Base-by-base conservation (phyloP, 2,113 vertebrate genomes). In the Sapajus apella region DNA sequence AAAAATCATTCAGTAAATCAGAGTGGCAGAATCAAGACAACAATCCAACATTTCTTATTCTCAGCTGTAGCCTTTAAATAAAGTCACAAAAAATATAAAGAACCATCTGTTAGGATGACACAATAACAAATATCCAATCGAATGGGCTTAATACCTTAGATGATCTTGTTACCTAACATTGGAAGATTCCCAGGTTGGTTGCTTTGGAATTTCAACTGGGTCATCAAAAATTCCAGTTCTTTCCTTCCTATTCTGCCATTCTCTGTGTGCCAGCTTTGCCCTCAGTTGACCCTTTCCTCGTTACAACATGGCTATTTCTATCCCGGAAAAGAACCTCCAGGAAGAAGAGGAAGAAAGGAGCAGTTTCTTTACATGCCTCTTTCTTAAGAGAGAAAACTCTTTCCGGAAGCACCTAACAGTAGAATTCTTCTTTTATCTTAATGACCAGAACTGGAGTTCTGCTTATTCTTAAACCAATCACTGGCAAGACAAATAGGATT, bases 391-490 rank as follows among this genome's bases (percentile, higher is more conserved):
- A 80, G 30, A 5, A 52, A 75, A 83, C 10, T 32, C 61, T 55
- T 72, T 20, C 20, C 43, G 45, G 83, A 87, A 87, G 35, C 50
- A 50, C 32, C 2, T 12, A 35, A 84, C 2, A 52, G 18, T 32
- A 88, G 20, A 87, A 89, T 80, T 55, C 30, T 73, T 47, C 61
- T 70, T 52, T 73, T 73, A 87, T 79, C 68, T 94, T 66, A 75
- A 66, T 40, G 40, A 84, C 16, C 68, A 77, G 52, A 30, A 43
- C 37, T 27, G 21, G 27, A 64, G n/a, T 58, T 25, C 16, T 25
- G 10, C 11, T n/a, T 93, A 66, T 37, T 50, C 87, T n/a, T 43
- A 79, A 91, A 72, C 70, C 35, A 56, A 85, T 83, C 68, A 64
- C 43, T 47, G 23, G 27, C 7, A 64, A 91, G 20, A 88, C 43